Base-by-base conservation (phyloP, 2,797 vertebrate species). In the Myripristis murdjan region DNA sequence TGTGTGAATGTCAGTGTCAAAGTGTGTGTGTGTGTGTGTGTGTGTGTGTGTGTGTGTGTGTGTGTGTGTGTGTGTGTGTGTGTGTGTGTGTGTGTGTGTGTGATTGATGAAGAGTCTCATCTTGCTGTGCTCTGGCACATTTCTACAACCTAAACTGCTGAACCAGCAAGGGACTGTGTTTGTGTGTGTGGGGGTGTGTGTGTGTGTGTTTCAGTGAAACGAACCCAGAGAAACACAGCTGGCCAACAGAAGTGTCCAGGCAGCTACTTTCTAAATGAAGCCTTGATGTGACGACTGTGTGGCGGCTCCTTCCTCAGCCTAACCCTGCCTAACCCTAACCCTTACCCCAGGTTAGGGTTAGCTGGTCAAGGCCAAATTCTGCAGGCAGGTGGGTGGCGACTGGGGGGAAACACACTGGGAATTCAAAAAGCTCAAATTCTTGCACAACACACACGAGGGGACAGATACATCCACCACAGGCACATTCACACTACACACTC, bases 41-140 rank as follows among this genome's bases (percentile, higher is more conserved):
- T 60, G 54, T 53, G 49, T 62, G 41, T 62, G 53, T 49, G 53
- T 28, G n/a, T 46, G 7, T 24, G 70, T 64, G 22, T 54, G 8
- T 56, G 2, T 39, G 35, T 22, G 55, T 39, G 55, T 24, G 10
- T 33, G 20, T 57, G 55, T 24, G 20, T 23, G 31, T 41, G 51
- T 24, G 10, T 23, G 11, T 41, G 18, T 35, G 52, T 55, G 28
- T 55, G 41, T 26, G 9, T 26, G 16, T 82, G 57, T 80, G 58
- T 82, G 79, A 85, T 87, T 89, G 82, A 89, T 87, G 87, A 87
- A 59, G 74, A 72, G 63, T 74, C 63, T 35, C 74, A 74, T 87
- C 77, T 83, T 59, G 76, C 78, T 78, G 81, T 65, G 70, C 78
- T 68, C 75, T 49, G 78, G 79, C 83, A 80, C 79, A 82, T 69